Evolutionary conservation across 2,888 invertebrate genomes (phyloP).

Genomic region (Cantharis rustica): DNA sequence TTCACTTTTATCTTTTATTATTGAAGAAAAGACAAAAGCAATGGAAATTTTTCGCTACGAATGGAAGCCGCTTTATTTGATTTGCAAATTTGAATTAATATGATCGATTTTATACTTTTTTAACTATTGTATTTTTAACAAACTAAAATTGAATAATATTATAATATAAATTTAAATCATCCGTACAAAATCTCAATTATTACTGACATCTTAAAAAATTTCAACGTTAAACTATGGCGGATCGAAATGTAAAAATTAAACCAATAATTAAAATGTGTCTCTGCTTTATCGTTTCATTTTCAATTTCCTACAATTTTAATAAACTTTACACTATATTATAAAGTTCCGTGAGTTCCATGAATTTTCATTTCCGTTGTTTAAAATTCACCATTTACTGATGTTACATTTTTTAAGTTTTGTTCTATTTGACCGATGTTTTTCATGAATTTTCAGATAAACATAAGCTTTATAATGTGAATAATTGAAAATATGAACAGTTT

Average conservation of each 20-base stretch:
- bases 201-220: too few relatives aligned
- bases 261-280: not conserved
- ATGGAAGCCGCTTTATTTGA: not conserved
- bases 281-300: not conserved
- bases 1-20: not conserved
- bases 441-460: not conserved
- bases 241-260: too few relatives aligned
- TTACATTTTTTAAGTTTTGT: not conserved
- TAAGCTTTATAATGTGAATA: not conserved
- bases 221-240: too few relatives aligned
- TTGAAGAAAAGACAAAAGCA: not conserved
- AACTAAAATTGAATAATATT: too few relatives aligned
- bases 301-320: not conserved
- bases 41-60: not conserved
- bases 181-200: too few relatives aligned
- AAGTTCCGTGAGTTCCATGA: not conserved
- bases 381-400: not conserved
- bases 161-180: too few relatives aligned
- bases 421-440: not conserved
- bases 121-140: too few relatives aligned
- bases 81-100: not conserved
- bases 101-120: not conserved
- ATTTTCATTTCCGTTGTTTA: not conserved
- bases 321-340: not conserved
- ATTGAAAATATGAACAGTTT: not conserved